Base-by-base conservation (phyloP, 2,797 vertebrate species). In the Discoglossus pictus region DNA sequence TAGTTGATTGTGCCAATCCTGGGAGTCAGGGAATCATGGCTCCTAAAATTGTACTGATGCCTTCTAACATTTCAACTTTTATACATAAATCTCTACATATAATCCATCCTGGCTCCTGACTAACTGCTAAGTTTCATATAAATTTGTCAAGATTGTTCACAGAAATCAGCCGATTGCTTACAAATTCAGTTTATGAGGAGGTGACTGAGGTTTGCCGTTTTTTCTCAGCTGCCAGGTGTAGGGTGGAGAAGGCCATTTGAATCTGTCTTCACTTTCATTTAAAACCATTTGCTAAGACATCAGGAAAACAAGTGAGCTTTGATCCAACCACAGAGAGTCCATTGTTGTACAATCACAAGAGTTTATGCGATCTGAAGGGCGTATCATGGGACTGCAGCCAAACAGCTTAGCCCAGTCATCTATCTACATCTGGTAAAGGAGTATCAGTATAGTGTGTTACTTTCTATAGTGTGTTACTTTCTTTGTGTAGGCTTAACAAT, bases 181-280 rank as follows among this genome's bases (percentile, higher is more conserved):
- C 5, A 56, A 18, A 1, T 0, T 54, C 40, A n/a, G 17, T 55
- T 51, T 10, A 38, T 54, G 4, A 12, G 31, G 3, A 3, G 11
- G 13, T 53, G 21, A 53, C 52, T 53, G 27, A 27, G 44, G 52
- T 51, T 25, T 36, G 36, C 24, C 51, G 15, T 54, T 59, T 65
- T 47, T 25, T 74, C 36, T 46, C 60, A 48, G 18, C 58, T 23
- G 6, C 38, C 2, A 15, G 47, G 15, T 36, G 8, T 65, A 75
- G 20, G 48, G 51, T 40, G 20, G 55, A 11, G 23, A 4, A 2
- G 44, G 20, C 39, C 46, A 55, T 25, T 15, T 24, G 23, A 46
- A 24, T 15, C 16, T 35, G 11, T 7, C 1, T 18, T 65, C 31
- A n/a, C 5, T 42, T 62, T 67, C 60, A 64, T 23, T 71, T 59